Conservation (phyloP, 2,888 invertebrate genomes). For the Seladonia tumulorum region DNA sequence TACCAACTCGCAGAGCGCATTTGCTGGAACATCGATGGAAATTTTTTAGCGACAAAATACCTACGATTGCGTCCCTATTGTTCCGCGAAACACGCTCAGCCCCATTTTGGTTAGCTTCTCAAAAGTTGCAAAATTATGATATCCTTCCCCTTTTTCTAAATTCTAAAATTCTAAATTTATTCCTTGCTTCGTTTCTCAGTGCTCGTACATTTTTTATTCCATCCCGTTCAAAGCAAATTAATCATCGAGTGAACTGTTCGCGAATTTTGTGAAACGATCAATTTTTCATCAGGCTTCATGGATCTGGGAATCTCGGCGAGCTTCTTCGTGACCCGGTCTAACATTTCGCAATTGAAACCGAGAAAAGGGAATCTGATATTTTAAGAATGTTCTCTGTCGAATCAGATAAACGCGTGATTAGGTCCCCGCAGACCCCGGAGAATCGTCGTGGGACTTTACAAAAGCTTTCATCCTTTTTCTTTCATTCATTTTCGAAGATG, state of each 20-base stretch:
- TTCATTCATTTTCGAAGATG: not conserved
- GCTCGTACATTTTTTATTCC: too few relatives aligned
- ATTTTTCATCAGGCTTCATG: slow-evolving; percentile 16
- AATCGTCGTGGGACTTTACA: not conserved
- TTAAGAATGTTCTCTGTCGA: not conserved
- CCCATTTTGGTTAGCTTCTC: not conserved
- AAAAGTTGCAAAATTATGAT: not conserved
- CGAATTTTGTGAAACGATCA: not conserved
- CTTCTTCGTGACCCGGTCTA: not conserved
- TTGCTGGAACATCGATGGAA: not conserved
- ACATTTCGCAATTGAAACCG: not conserved
- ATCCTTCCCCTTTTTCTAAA: not conserved
- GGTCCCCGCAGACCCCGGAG: not conserved
- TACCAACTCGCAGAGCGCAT: not conserved
- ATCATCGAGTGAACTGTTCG: not conserved
- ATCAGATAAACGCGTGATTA: not conserved
- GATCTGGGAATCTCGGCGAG: not conserved
- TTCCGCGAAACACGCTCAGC: not conserved
- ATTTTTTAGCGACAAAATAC: not conserved
- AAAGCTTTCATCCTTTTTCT: not conserved
- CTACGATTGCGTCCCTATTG: not conserved
- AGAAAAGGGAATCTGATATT: not conserved
- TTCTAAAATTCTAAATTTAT: too few relatives aligned
- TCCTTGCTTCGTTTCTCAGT: too few relatives aligned
- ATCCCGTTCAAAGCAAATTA: not conserved